These are phyloP conservation scores for Tyrophagus putrescentiae DNA, from an alignment of 1,140 invertebrate species.

Conservation along the genomic window DNA sequence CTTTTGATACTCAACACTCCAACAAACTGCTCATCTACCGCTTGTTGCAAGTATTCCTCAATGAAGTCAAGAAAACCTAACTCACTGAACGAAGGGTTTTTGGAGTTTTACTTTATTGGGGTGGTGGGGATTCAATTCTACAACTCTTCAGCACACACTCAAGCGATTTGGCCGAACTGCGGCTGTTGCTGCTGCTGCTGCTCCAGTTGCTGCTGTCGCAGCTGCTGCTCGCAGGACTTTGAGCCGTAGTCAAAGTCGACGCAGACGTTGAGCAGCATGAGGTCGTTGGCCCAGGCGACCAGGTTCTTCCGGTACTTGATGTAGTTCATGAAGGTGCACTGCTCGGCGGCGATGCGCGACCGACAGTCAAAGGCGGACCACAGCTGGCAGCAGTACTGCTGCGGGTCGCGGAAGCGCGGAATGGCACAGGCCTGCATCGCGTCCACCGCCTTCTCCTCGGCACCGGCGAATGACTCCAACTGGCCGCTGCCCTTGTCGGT, in stretches of 20 bases:
- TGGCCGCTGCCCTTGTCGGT: too few relatives aligned
- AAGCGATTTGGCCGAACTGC: too few relatives aligned
- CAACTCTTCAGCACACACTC: too few relatives aligned
- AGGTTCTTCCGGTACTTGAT: neutral
- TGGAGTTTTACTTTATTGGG: too few relatives aligned
- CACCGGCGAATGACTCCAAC: too few relatives aligned
- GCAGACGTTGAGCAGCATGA: neutral
- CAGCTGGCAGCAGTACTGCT: conserved; percentile 5
- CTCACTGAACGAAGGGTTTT: too few relatives aligned
- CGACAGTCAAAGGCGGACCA: conserved; percentile 14
- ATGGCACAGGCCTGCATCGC: neutral
- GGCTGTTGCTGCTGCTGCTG: too few relatives aligned
- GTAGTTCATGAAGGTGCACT: neutral
- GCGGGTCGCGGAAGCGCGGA: neutral
- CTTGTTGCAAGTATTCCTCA: neutral
- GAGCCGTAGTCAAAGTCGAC: conserved; percentile 1
- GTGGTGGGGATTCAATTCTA: too few relatives aligned
- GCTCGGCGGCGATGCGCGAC: neutral
- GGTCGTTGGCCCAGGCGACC: neutral
- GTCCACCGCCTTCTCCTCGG: too few relatives aligned
- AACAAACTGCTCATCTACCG: conserved; percentile 3
- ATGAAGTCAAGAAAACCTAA: neutral
- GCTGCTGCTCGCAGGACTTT: neutral
- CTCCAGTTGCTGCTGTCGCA: too few relatives aligned
- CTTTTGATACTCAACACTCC: neutral